These are phyloP conservation scores for Pipistrellus pygmaeus DNA, from an alignment of 2,797 vertebrate species.

Conservation along the genomic window DNA sequence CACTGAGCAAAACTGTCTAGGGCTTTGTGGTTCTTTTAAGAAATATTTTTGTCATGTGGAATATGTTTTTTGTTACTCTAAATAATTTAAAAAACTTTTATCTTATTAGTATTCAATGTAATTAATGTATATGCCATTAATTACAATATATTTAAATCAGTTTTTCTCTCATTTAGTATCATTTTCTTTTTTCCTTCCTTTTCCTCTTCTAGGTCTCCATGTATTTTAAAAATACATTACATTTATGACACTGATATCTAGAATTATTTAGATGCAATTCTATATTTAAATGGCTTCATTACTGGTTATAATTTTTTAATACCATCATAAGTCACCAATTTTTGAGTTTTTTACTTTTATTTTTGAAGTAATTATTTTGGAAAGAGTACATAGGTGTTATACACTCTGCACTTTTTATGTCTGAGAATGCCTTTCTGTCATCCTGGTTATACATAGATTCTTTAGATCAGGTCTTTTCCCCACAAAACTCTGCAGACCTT, in stretches of 20 bases:
- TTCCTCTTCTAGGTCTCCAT: background rate
- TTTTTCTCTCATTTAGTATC: background rate
- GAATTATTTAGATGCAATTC: background rate
- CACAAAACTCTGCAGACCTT: background rate
- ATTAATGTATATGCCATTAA: background rate
- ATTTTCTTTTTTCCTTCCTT: background rate
- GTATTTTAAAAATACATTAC: constrained; percentile 12
- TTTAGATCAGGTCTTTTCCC: background rate
- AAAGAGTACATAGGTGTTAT: background rate
- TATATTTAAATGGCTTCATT: constrained; percentile 26
- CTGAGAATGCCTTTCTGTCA: background rate
- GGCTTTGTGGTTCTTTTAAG: background rate
- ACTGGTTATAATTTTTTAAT: background rate
- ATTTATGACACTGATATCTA: constrained; percentile 16
- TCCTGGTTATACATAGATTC: background rate
- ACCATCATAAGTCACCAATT: background rate
- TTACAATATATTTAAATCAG: background rate
- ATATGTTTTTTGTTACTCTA: constrained; percentile 14
- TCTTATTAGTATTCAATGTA: background rate
- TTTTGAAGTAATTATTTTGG: constrained; percentile 32
- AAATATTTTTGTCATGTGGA: background rate
- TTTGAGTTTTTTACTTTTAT: background rate
- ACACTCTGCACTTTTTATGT: background rate
- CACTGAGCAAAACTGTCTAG: too few relatives aligned
- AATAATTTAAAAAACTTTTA: background rate